Evolutionary conservation across 53 echinoderm and acorn worm genomes (phyloP), one percentile per base, ranked within the genome.

Genomic region (Holothuria leucospilota): DNA sequence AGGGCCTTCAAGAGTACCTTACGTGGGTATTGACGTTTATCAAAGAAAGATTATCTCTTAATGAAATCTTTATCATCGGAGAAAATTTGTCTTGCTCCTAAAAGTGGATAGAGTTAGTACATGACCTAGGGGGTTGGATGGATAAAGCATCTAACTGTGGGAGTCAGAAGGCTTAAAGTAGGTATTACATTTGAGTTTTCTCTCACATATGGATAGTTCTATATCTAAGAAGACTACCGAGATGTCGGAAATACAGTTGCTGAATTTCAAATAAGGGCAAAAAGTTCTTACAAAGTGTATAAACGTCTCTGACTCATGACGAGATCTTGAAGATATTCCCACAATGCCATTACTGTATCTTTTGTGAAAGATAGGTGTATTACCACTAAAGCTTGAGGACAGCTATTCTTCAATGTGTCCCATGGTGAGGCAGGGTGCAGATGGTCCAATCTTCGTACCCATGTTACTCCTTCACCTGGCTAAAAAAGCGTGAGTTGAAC

Each of bases 121-220:
- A 81, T 7, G 81, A 10, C 11, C 58, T 56, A 0, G 81, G 5
- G 42, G 81, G 38, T 60, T 81, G 26, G 81, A 81, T 24, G 59
- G 2, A 21, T 81, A 81, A 2, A 81, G n/a, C 6, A 81, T 6
- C 7, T 81, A 81, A 20, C 59, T 81, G 18, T 81, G 81, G 10
- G 81, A 81, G 61, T 81, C 81, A 14, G 81, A 61, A 13, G 61
- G 81, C 34, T 81, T 81, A 38, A 59, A 81, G 15, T 81, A 30
- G 4, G 56, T 81, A 34, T 58, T 61, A 59, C 62, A 59, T 5
- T 21, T 13, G 59, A 80, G 4, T 3, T 18, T 81, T 8, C 56
- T 21, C 4, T 20, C 38, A 34, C 28, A 21, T 15, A 81, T 81
- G 0, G 38, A 59, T 8, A 81, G 10, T 27, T 58, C 30, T 24